Conservation (phyloP, 35 echinoderm and acorn worm genomes). For the Hemicentrotus pulcherrimus region DNA sequence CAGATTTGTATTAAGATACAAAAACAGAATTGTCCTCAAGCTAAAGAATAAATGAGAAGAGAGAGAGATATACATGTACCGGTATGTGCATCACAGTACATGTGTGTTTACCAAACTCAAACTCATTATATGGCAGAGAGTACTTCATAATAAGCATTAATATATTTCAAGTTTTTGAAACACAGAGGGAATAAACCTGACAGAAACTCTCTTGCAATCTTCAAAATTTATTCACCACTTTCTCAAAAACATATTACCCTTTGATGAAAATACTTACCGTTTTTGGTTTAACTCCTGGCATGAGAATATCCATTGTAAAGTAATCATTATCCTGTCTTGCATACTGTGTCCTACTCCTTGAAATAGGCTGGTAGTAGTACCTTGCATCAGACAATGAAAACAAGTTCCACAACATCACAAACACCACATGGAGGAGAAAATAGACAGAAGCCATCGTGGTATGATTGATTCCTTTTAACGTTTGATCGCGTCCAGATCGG, state of each 20-base stretch:
- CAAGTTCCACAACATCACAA: conserved; percentile 8
- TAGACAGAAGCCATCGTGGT: neutral
- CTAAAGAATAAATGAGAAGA: no score
- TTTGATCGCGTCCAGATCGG: neutral
- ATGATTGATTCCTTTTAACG: neutral
- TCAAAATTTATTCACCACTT: neutral
- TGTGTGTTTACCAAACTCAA: no score
- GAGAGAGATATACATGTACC: no score
- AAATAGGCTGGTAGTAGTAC: neutral
- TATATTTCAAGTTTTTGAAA: no score
- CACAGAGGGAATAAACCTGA: no score
- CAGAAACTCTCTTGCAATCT: no score
- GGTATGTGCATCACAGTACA: no score
- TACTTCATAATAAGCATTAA: no score
- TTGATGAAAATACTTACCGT: conserved; percentile 40
- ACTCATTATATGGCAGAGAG: no score
- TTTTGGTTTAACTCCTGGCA: conserved; percentile 55
- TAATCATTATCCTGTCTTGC: neutral
- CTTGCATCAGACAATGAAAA: neutral
- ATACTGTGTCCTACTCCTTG: neutral
- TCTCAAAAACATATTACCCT: neutral
- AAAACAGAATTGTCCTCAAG: no score
- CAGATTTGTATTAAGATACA: no score
- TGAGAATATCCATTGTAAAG: conserved; percentile 43
- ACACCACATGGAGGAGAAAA: neutral